Evolutionary conservation across 2,113 vertebrate genomes (phyloP), one percentile per base, ranked within the genome.

Genomic region (Odocoileus hemionus): DNA sequence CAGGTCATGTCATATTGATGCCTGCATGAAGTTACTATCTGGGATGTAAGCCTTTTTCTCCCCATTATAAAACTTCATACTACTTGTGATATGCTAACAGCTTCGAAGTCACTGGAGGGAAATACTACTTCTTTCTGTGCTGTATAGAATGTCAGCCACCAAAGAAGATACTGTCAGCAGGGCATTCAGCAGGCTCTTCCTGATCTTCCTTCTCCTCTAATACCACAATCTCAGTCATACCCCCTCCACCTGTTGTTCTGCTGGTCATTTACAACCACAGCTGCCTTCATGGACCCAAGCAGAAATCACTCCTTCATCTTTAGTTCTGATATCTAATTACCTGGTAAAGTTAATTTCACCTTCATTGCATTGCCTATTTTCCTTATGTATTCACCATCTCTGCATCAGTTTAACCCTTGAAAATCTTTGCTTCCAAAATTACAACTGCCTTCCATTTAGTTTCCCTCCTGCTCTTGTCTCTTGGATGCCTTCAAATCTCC

Each of bases 1-100:
- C 30, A 36, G 89, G 85, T 84, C 84, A 47, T 82, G 58, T 47
- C 58, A 17, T 84, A 88, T 55, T 47, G 82, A 93, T 95, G 90
- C n/a, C 21, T 25, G 39, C 15, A 55, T 67, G n/a, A 83, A 89
- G 55, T 70, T 74, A 91, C 17, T 96, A 28, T 84, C 23, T 36
- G 76, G 23, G 33, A 91, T 43, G 90, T 14, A 84, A 94, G 13
- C 1, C 54, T 91, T 84, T 45, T 4, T 1, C 45, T 7, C 16
- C 1, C 4, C 0, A 5, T 23, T 26, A 33, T 74, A 95, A 58
- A 96, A 54, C 36, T 61, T 61, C 80, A 5, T 80, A 13, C 30
- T 85, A 19, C n/a, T 94, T 28, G 89, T 7, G 9, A n/a, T 89
- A 61, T 23, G 21, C 36, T 36, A 55, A 50, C 33, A 88, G 64